Evolutionary conservation across 1,140 invertebrate genomes (phyloP).

Genomic region (Diorhabda sublineata): DNA sequence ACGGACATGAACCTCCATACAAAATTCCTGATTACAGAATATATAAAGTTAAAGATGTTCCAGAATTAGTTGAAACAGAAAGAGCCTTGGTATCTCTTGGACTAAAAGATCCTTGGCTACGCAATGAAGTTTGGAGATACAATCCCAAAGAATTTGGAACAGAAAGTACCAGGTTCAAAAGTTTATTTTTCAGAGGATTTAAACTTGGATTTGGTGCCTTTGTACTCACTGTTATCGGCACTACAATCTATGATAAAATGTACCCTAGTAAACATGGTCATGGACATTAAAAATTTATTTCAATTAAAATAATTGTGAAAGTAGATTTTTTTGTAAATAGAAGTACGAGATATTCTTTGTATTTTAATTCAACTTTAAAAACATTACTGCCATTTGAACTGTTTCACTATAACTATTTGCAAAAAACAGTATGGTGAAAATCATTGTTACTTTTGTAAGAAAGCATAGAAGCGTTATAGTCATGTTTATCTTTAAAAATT

Average conservation of each 20-base stretch:
- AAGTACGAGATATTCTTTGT: neutral
- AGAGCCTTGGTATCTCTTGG: slow-evolving; percentile 62
- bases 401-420: no score
- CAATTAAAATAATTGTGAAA: neutral
- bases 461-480: no score
- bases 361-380: no score
- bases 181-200: slow-evolving; percentile 56
- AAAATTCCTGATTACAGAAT: slow-evolving; percentile 64
- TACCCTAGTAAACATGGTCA: slow-evolving; percentile 51
- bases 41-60: slow-evolving; percentile 68
- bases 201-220: slow-evolving; percentile 60
- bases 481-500: no score
- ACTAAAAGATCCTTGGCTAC: slow-evolving; percentile 78
- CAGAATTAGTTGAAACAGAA: slow-evolving; percentile 59
- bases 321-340: neutral
- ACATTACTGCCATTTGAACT: no score
- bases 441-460: no score
- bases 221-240: slow-evolving; percentile 56
- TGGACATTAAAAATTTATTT: slow-evolving; percentile 30
- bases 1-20: slow-evolving; percentile 48
- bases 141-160: slow-evolving; percentile 53
- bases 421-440: no score
- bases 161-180: slow-evolving; percentile 35
- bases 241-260: slow-evolving; percentile 51
- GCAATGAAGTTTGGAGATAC: slow-evolving; percentile 79